Evolutionary conservation across 2,797 vertebrate genomes (phyloP).

Genomic region (Tamandua tetradactyla): DNA sequence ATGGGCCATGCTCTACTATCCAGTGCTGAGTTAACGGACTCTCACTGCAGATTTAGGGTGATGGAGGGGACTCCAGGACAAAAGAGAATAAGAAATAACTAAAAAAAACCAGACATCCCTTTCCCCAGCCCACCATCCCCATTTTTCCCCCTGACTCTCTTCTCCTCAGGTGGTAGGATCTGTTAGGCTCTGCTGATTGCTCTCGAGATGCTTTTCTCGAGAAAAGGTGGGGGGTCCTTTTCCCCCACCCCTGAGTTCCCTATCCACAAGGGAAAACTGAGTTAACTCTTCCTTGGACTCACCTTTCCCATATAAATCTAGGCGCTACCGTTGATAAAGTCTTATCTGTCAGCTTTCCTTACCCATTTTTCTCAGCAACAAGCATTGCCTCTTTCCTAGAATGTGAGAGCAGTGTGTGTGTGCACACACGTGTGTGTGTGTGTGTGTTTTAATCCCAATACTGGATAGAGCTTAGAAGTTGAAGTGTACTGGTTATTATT

Average conservation of each 20-base stretch:
- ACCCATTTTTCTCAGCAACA: not conserved
- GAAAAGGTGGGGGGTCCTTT: no score
- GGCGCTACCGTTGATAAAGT: not conserved
- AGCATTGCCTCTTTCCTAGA: not conserved
- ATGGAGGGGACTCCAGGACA: not conserved
- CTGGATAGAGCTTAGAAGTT: not conserved
- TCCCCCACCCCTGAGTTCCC: no score
- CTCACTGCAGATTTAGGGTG: not conserved
- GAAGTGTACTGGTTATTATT: not conserved
- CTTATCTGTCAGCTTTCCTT: not conserved
- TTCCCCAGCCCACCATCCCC: not conserved
- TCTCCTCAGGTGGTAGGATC: not conserved
- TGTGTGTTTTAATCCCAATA: not conserved
- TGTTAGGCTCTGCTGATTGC: not conserved
- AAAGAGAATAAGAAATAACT: not conserved
- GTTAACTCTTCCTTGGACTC: not conserved
- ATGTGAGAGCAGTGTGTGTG: not conserved
- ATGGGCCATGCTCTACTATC: not conserved
- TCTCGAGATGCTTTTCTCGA: not conserved
- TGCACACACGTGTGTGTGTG: not conserved
- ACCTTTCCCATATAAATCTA: not conserved
- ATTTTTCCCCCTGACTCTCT: not conserved
- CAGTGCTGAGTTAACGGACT: not conserved
- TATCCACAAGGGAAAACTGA: not conserved
- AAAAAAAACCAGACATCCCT: not conserved